A percentile compares a stretch with the other conserved stretches of the same genome.
Evolutionary conservation across 2,888 invertebrate species (phyloP).

Genomic region (Meandrusa payeni): DNA sequence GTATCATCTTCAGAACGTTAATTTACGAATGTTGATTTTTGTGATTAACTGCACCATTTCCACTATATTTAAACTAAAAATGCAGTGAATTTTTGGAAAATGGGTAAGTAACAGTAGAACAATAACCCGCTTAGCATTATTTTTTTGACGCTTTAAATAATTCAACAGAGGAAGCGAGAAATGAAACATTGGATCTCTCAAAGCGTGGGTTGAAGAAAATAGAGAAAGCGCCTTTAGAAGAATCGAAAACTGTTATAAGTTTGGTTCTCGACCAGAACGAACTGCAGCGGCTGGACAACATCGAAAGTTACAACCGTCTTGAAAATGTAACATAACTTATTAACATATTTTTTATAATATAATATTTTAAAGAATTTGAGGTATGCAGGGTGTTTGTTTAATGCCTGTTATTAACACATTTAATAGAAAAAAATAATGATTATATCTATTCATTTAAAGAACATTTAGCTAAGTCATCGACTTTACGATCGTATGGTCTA

Average conservation of each 20-base stretch:
- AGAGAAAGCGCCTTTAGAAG: constrained; percentile 85
- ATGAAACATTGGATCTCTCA: constrained; percentile 86
- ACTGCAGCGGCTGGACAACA: constrained; percentile 91
- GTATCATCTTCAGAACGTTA: constrained; percentile 45
- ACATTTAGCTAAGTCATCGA: too few species aligned
- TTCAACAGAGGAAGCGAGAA: constrained; percentile 40
- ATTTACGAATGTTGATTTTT: constrained; percentile 58
- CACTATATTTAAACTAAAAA: constrained; percentile 44
- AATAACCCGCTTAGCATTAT: background rate
- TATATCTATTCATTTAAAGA: too few species aligned
- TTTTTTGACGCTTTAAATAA: constrained; percentile 21
- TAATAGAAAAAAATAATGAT: too few species aligned
- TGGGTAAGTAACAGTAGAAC: constrained; percentile 50
- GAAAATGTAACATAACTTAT: constrained; percentile 89
- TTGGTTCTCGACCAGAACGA: constrained; percentile 93
- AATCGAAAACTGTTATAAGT: constrained; percentile 84
- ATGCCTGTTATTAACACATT: too few species aligned
- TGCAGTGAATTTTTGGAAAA: constrained; percentile 44
- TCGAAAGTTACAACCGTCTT: constrained; percentile 89
- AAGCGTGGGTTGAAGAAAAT: constrained; percentile 91
- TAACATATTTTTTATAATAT: too few species aligned
- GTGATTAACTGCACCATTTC: constrained; percentile 39
- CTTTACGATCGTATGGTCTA: too few species aligned
- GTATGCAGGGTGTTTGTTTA: too few species aligned
- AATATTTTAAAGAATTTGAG: too few species aligned